Evolutionary conservation across 2,888 invertebrate genomes (phyloP).

Genomic region (Diarsia rubi): DNA sequence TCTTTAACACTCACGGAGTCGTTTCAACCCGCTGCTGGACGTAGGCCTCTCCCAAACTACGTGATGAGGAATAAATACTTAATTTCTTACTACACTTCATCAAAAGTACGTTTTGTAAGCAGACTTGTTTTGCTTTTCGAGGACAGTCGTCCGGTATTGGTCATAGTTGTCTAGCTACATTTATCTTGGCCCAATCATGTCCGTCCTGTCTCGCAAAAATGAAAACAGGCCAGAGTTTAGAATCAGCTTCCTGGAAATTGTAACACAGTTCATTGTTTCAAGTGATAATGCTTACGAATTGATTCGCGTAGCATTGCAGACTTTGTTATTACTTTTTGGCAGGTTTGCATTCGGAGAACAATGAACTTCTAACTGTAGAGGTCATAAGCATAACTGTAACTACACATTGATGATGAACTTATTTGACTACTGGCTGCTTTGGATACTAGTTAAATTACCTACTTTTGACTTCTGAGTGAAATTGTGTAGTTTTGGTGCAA

Average conservation of each 20-base stretch:
- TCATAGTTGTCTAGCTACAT: constrained; percentile 31
- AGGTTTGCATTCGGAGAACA: constrained; percentile 66
- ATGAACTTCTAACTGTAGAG: constrained; percentile 69
- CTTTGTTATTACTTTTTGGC: constrained; percentile 63
- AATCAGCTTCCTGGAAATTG: constrained; percentile 72
- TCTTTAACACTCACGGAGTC: too few species aligned
- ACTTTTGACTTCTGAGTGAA: neutral
- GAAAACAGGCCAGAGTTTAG: constrained; percentile 52
- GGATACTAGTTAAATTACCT: neutral
- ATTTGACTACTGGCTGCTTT: neutral
- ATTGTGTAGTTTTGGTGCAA: too few species aligned
- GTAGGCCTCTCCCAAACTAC: neutral
- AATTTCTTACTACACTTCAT: neutral
- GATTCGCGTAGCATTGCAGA: constrained; percentile 60
- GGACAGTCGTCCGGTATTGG: constrained; percentile 37
- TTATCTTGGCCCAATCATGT: constrained; percentile 52
- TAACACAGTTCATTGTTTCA: constrained; percentile 70
- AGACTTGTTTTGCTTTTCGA: constrained; percentile 22
- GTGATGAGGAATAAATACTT: neutral
- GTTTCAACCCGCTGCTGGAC: too few species aligned
- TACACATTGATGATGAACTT: constrained; percentile 1
- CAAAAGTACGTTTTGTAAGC: constrained; percentile 18
- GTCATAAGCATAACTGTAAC: constrained; percentile 48
- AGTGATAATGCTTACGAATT: constrained; percentile 66
- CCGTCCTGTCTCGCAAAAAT: constrained; percentile 51